Evolutionary conservation across 2,888 invertebrate species (phyloP), one percentile per base, ranked within the genome.

Genomic region (Ptychoptera albimana): DNA sequence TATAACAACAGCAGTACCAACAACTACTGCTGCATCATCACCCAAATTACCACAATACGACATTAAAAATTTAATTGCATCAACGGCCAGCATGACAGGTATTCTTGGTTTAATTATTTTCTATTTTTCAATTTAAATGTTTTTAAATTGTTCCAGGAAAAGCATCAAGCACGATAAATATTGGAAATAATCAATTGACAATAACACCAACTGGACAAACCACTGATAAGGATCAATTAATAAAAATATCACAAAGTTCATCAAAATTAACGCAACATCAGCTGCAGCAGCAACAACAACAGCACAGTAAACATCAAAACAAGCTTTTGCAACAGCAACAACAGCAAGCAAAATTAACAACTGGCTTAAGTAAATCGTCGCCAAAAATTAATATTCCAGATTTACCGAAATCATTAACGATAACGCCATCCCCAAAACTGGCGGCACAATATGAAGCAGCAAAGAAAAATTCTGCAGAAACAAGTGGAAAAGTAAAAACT

Each of bases 371-470:
- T 23, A 23, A 23, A 23, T 23, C 23, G 3, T 23, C 23, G 3
- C n/a, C 15, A 39, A 8, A 13, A 37, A 37, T 41, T 11, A 15
- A 34, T 16, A 48, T 53, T 15, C 54, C 54, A 8, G 55, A 54
- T 34, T 42, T 55, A 35, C 57, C 57, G 8, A 57, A 57, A 48
- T 55, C 55, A 10, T 46, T 57, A 6, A 53, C 55, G 1, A 55
- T 57, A n/a, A 56, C 54, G 9, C 54, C 57, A 29, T 47, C 55
- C 7, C 48, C 51, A n/a, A 45, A 46, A 37, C n/a, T 40, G 11
- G 12, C 36, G 8, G 3, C 36, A 12, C 2, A 36, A 5, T 36
- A 11, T 36, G 13, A n/a, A 8, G 2, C 8, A 13, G 8, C 13
- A 12, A 12, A 13, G 8, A 36, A 13, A 12, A 13, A 5, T 36